Percentiles rank a stretch among this genome's conserved stretches.
Conservation (phyloP, 2,888 invertebrate genomes). For the Brachylomia viminalis region DNA sequence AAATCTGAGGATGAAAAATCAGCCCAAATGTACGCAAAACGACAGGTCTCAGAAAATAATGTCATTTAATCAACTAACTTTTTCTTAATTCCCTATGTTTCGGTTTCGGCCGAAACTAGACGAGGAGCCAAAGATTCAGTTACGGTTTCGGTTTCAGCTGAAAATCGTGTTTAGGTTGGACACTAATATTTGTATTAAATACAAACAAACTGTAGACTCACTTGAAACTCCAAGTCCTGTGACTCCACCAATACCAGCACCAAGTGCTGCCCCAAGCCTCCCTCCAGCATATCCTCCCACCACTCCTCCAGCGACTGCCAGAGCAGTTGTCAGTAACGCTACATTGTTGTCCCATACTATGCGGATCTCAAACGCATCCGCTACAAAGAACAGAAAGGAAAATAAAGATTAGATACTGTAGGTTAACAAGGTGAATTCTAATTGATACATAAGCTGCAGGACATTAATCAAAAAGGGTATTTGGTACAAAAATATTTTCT, state of each 20-base stretch:
- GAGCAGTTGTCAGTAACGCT: slow-evolving; percentile 74
- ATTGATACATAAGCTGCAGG: background rate
- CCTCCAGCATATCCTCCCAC: slow-evolving; percentile 82
- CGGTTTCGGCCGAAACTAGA: too few species aligned
- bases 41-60: too few species aligned
- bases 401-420: background rate
- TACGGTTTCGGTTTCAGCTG: too few species aligned
- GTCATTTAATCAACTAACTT: too few species aligned
- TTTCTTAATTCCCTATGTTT: too few species aligned
- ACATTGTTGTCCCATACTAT: slow-evolving; percentile 80
- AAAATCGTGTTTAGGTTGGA: too few species aligned
- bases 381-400: slow-evolving; percentile 66
- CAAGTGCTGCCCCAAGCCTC: slow-evolving; percentile 79
- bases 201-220: too few species aligned
- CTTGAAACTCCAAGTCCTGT: slow-evolving; percentile 80
- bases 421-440: background rate
- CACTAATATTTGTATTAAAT: too few species aligned
- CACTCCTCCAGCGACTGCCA: slow-evolving; percentile 79
- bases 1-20: too few species aligned
- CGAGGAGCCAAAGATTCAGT: too few species aligned
- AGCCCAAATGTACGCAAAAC: too few species aligned
- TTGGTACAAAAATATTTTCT: background rate
- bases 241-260: slow-evolving; percentile 81
- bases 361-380: slow-evolving; percentile 80
- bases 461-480: background rate